A percentile compares a stretch with the other conserved stretches of the same genome.
phyloP scores from a whole-genome alignment of 2,888 invertebrate genomes.

The Metopia argyrocephala region DNA sequence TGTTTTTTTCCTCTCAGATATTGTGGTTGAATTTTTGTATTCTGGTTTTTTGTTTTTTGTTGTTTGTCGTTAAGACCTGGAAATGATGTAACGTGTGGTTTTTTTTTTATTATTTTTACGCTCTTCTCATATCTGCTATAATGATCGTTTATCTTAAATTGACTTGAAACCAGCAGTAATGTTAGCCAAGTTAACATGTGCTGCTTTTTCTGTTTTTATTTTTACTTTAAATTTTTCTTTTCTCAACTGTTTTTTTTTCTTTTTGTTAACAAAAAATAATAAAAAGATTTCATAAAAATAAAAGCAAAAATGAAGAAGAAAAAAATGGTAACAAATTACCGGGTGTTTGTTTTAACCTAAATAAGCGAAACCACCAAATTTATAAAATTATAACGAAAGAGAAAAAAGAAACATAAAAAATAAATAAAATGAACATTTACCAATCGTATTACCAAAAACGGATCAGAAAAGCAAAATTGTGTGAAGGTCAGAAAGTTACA shows the following conservation, averaged over 20 bases:
- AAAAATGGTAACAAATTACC: constrained; percentile 7
- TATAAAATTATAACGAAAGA: neutral
- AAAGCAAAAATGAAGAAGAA: no score
- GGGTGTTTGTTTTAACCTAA: constrained; percentile 45
- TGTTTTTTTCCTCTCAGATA: no score
- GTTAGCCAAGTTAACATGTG: constrained; percentile 35
- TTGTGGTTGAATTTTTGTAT: neutral
- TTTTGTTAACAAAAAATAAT: no score
- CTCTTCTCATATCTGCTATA: constrained; percentile 1
- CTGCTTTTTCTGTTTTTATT: neutral
- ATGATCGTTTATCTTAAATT: constrained; percentile 36
- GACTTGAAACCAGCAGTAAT: constrained; percentile 22
- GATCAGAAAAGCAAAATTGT: constrained; percentile 16
- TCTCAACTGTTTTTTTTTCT: neutral
- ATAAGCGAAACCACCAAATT: neutral
- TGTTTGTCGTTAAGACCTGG: neutral
- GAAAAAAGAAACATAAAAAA: neutral
- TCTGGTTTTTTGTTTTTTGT: neutral
- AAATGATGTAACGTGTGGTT: constrained; percentile 42
- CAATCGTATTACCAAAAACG: constrained; percentile 7
- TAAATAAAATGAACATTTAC: constrained; percentile 8
- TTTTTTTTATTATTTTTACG: neutral
- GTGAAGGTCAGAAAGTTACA: constrained; percentile 57
- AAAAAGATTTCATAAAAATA: constrained; percentile 14
- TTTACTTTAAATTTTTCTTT: neutral